Percentiles rank a stretch among this genome's conserved stretches.
Conservation (phyloP, 2,113 vertebrate genomes). For the Mungos mungo region DNA sequence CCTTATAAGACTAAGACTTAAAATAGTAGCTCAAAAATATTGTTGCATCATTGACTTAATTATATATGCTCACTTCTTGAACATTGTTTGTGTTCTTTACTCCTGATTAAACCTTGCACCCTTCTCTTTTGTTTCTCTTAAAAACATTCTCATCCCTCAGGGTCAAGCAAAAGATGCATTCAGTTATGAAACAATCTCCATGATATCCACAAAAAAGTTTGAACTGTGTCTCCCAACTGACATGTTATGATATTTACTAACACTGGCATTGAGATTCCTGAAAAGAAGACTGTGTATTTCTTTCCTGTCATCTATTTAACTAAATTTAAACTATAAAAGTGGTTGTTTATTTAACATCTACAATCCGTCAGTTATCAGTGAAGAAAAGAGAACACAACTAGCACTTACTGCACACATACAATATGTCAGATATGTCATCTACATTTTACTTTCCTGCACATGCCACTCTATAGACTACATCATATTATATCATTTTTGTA, state of each 20-base stretch:
- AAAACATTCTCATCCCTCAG: neutral
- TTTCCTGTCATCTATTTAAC: neutral
- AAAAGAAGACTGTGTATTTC: neutral
- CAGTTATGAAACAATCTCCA: neutral
- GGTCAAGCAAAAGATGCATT: neutral
- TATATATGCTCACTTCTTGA: neutral
- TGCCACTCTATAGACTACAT: neutral
- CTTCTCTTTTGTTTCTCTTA: neutral
- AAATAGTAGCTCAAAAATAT: neutral
- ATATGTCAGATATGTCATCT: neutral
- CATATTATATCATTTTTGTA: neutral
- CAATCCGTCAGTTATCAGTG: neutral
- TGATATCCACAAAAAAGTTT: neutral
- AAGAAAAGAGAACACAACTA: neutral
- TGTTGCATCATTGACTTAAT: neutral
- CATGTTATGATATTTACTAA: neutral
- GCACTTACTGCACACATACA: neutral
- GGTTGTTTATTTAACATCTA: neutral
- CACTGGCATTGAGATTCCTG: neutral
- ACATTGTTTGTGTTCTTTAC: neutral
- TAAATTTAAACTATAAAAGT: neutral
- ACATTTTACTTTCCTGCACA: neutral
- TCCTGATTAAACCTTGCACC: neutral
- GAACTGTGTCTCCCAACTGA: neutral
- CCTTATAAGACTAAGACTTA: neutral